Conservation (phyloP, 2,113 vertebrate species). For the Tylochromis polylepis region DNA sequence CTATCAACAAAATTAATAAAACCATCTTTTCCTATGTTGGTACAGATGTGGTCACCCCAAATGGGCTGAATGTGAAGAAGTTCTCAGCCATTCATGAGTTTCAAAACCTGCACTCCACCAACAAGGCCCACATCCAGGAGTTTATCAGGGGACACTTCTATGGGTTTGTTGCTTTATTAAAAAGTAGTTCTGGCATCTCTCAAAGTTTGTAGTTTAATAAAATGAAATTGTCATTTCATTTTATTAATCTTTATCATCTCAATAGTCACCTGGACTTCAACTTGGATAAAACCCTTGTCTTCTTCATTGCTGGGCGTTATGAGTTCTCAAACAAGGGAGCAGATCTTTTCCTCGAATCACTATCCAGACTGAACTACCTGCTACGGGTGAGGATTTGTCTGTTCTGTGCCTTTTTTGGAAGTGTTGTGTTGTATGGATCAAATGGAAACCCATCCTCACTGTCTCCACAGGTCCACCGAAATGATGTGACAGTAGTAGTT, state of each 20-base stretch:
- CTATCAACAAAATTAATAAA: not conserved
- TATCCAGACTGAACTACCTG: slow-evolving; percentile 93
- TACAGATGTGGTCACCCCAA: slow-evolving; percentile 92
- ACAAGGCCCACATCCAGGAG: slow-evolving; percentile 90
- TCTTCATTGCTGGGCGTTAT: slow-evolving; percentile 96
- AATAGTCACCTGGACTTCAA: slow-evolving; percentile 90
- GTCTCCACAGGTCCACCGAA: slow-evolving; percentile 81
- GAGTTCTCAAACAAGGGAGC: slow-evolving; percentile 98
- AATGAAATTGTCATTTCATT: not conserved
- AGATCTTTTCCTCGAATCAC: slow-evolving; percentile 92
- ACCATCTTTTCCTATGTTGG: slow-evolving; percentile 36
- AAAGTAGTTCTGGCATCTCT: not conserved
- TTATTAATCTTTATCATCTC: not conserved
- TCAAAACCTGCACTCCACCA: slow-evolving; percentile 93
- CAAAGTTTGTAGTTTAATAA: not conserved
- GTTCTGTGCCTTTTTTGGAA: not conserved
- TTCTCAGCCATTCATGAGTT: slow-evolving; percentile 98
- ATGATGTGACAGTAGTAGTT: slow-evolving; percentile 86
- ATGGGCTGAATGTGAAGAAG: slow-evolving; percentile 95
- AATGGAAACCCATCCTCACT: not conserved
- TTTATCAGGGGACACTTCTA: slow-evolving; percentile 98
- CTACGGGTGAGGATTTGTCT: slow-evolving; percentile 77
- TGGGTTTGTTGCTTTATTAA: slow-evolving; percentile 74
- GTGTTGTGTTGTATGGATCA: not conserved
- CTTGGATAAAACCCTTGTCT: slow-evolving; percentile 91